A percentile compares a stretch with the other conserved stretches of the same genome.
Evolutionary conservation across 2,113 vertebrate genomes (phyloP).

Genomic region (Daubentonia madagascariensis): DNA sequence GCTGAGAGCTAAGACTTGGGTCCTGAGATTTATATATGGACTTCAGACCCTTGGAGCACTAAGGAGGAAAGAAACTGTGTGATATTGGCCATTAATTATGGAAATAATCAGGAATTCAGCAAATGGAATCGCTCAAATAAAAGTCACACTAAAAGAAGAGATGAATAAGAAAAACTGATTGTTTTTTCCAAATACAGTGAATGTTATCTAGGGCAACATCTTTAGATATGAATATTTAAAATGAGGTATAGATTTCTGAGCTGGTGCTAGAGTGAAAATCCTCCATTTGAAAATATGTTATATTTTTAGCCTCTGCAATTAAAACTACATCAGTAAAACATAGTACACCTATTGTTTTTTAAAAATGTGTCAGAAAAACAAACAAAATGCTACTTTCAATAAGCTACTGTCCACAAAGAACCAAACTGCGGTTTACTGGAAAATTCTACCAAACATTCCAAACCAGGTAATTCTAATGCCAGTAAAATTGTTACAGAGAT

Average conservation of each 20-base stretch:
- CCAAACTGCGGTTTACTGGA: neutral
- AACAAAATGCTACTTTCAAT: neutral
- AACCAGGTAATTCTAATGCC: neutral
- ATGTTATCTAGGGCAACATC: neutral
- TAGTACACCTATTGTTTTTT: neutral
- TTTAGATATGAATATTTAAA: neutral
- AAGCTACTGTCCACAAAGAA: neutral
- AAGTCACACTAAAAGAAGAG: neutral
- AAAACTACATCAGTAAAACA: neutral
- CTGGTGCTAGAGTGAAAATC: neutral
- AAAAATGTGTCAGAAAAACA: neutral
- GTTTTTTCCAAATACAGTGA: neutral
- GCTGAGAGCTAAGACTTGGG: neutral
- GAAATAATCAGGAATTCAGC: neutral
- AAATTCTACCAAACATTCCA: neutral
- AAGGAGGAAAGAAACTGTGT: neutral
- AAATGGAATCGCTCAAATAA: neutral
- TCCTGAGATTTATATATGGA: neutral
- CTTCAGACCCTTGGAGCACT: neutral
- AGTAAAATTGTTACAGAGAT: neutral
- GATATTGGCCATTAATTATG: neutral
- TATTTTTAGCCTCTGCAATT: neutral
- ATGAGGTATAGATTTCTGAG: neutral
- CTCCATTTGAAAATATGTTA: neutral
- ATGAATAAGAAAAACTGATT: neutral